Base-by-base conservation (phyloP, 2,888 invertebrate genomes). In the Ecliptopera silaceata region DNA sequence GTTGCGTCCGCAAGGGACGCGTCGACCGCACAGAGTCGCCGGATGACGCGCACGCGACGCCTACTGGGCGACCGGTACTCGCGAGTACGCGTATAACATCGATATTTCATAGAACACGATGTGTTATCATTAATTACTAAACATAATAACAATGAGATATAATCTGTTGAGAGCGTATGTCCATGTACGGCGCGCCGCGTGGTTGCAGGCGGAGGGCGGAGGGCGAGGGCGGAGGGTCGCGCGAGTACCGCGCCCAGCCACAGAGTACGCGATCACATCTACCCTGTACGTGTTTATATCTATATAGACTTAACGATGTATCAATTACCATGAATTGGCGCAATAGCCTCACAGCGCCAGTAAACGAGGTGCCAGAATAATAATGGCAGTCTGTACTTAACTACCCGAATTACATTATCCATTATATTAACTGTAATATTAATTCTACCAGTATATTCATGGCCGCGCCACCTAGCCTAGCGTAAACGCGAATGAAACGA, bases 241-340 rank as follows among this genome's bases (percentile, higher is more conserved):
- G 76, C 79, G 79, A 79, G 80, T 74, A 77, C 72, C 77, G 69
- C 80, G 71, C 79, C 83, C 87, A 84, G 86, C 75, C 73, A 88
- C 89, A 89, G 88, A 86, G 88, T 87, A 86, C 84, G 84, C 80
- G 84, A 77, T 79, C 80, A 85, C 85, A 86, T 84, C 91, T 91
- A 91, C 91, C 91, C 91, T 91, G 91, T 90, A 90, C 89, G 86
- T 84, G 84, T 82, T 87, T 82, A 84, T 86, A 84, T 77, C 86
- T 87, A 86, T 84, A 61, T 81, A 86, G 82, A 82, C 81, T 80
- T 81, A 87, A 86, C 84, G 82, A 82, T 77, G 84, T 85, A 86
- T 78, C 72, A 83, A 79, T 81, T 81, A 75, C 66, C 65, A 70
- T 71, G 66, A 73, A 78, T 63, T 66, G 64, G 66, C 74, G 74